Base-by-base conservation (phyloP, 92 coral and sea anemone species). In the Virgularia gustaviana region DNA sequence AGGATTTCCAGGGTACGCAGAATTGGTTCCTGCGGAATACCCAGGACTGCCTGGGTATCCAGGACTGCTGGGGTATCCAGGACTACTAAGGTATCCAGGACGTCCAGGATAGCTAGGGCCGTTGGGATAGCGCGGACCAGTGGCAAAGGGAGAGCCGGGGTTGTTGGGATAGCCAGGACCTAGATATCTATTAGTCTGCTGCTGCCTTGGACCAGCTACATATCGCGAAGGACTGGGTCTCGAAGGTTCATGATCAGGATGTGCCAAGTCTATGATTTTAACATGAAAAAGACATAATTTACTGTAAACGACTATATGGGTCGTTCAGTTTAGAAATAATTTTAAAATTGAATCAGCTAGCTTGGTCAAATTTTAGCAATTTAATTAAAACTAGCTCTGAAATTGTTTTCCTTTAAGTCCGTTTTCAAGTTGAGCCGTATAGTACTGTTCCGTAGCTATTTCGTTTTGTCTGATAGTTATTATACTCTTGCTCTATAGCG, bases 11-110 rank as follows among this genome's bases (percentile, higher is more conserved):
- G 42, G 74, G 28, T 22, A 3, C 22, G 74, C 19, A 3, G 74
- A 59, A 29, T 67, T 59, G 1, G 34, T 25, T 5, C 3, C 49
- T 42, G 74, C 74, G 1, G 58, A 29, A 18, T 67, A 67, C 4
- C 59, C 38, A 42, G 32, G 72, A 11, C 53, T 65, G 15, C 58
- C 4, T 28, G 74, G 59, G 43, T 67, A 67, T 28, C 58, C 74
- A 3, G 34, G 42, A 4, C 0, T 45, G n/a, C 58, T 42, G 1
- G 41, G 42, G 16, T 67, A 67, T 9, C 59, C 38, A 15, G 16
- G 55, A 2, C 33, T 65, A 20, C 58, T 34, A 12, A 59, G 59
- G 22, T 67, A 43, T n/a, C 74, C 74, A 2, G 32, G 71, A 24
- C 41, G 24, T 10, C 58, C 11, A 33, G 66, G 38, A 29, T 60